Conservation (phyloP, 2,113 vertebrate species). For the Emydocephalus ijimae region DNA sequence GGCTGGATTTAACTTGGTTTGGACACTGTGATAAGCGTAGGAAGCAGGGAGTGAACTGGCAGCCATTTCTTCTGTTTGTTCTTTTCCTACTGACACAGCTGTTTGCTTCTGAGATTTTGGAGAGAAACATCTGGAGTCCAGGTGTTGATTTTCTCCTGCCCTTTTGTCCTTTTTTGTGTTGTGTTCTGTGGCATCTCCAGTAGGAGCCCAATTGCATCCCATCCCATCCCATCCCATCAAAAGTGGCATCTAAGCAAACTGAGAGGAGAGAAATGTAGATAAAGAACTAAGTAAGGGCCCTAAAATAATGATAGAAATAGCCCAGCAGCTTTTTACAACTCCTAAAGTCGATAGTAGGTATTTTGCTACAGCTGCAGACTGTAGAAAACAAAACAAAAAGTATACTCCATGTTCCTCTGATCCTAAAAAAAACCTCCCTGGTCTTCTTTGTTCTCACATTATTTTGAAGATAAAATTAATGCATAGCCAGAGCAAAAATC, state of each 20-base stretch:
- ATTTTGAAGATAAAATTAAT: not conserved
- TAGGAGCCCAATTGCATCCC: rapidly evolving
- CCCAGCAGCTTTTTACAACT: slow-evolving; percentile 6
- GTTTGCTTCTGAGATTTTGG: not conserved
- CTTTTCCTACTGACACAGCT: not conserved
- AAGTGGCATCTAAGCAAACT: not conserved
- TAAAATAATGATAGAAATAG: not conserved
- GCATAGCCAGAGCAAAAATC: not conserved
- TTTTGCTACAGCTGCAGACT: not conserved
- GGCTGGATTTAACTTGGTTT: slow-evolving; percentile 2
- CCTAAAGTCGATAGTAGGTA: slow-evolving; percentile 6
- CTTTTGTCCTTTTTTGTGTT: not conserved
- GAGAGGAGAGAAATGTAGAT: not conserved
- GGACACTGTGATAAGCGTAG: slow-evolving; percentile 15
- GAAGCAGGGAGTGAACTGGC: not conserved
- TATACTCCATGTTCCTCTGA: not conserved
- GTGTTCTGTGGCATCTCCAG: not conserved
- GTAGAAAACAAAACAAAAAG: not conserved
- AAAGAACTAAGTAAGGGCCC: rapidly evolving
- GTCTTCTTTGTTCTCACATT: not conserved
- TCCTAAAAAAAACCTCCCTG: not conserved
- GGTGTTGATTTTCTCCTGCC: not conserved
- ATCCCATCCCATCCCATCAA: rapidly evolving
- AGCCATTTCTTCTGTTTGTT: not conserved
- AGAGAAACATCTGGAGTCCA: slow-evolving; percentile 4